Base-by-base conservation (phyloP, 1,140 invertebrate species). In the Apocrypta bakeri region DNA sequence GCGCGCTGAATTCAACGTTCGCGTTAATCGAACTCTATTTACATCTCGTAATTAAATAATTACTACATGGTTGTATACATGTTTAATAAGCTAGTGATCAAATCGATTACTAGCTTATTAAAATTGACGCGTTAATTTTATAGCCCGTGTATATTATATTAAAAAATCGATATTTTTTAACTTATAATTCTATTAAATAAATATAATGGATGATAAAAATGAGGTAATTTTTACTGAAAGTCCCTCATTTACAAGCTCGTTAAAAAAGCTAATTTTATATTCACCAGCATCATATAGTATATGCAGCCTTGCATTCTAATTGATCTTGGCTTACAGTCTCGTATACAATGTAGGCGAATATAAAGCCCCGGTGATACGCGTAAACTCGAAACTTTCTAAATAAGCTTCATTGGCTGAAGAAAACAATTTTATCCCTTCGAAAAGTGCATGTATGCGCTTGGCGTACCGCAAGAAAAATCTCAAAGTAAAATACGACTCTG, bases 381-480 rank as follows among this genome's bases (percentile, higher is more conserved):
- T 73, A 73, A 73, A 61, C 42, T 73, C n/a, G 63, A 27, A 74
- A 74, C 72, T 56, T 74, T 74, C 33, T 61, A 40, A 56, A 31
- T 61, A 24, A 74, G 27, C 72, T 61, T 74, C 72, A 74, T 74
- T 61, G 27, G 17, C 24, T 12, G 0, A 11, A 24, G 27, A 8
- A 27, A 66, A 33, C 29, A 37, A 69, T 69, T 69, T 33, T n/a
- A 69, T 69, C n/a, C 27, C 29, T 31, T n/a, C 31, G 27, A 21
- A 69, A 69, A 29, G 14, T 17, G 14, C 29, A 6, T 69, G 14
- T 66, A 27, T 56, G 14, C 2, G 63, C 63, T 66, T 66, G 63
- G 24, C 25, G 25, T 14, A 29, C 63, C 63, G 25, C 63, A 11
- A 66, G 21, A 56, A 56, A 56, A 56, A 56, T 56, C 48, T 21